Percentiles rank a stretch among this genome's conserved stretches.
Conservation (phyloP, 2,888 invertebrate genomes). For the Fragum fragum region DNA sequence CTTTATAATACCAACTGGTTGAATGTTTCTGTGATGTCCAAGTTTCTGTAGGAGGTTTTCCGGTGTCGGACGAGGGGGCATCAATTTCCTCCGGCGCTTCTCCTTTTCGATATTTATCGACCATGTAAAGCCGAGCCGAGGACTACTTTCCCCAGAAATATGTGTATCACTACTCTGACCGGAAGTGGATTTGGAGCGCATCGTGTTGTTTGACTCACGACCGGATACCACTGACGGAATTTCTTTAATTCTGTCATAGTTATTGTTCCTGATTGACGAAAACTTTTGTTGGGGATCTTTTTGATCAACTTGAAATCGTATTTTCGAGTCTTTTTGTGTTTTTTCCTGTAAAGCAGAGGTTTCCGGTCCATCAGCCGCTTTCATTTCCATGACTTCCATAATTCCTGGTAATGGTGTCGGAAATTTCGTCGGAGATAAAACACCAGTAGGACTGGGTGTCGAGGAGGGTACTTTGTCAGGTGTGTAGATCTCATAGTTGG, state of each 20-base stretch:
- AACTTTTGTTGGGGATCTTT: neutral
- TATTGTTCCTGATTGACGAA: neutral
- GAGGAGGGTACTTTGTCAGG: constrained; percentile 2
- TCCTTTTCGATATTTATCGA: constrained; percentile 37
- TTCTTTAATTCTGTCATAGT: neutral
- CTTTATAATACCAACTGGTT: constrained; percentile 35
- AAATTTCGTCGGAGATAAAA: constrained; percentile 6
- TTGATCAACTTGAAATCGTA: neutral
- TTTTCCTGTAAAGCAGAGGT: neutral
- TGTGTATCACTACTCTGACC: constrained; percentile 13
- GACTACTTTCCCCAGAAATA: constrained; percentile 21
- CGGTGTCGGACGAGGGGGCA: constrained; percentile 41
- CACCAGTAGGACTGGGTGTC: neutral
- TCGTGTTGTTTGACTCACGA: neutral
- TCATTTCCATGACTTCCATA: neutral
- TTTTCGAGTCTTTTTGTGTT: neutral
- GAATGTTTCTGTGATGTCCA: constrained; percentile 33
- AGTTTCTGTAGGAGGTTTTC: constrained; percentile 32
- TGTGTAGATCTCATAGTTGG: constrained; percentile 37
- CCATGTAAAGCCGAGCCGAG: constrained; percentile 53
- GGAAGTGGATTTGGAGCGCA: constrained; percentile 13
- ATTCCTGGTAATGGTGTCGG: constrained; percentile 8
- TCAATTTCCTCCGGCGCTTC: neutral
- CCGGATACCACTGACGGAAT: neutral
- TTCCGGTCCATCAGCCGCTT: neutral